Percentiles rank a stretch among this genome's conserved stretches.
These are phyloP conservation scores for Crossocerus cetratus DNA, from an alignment of 2,888 invertebrate species.

Conservation along the genomic window DNA sequence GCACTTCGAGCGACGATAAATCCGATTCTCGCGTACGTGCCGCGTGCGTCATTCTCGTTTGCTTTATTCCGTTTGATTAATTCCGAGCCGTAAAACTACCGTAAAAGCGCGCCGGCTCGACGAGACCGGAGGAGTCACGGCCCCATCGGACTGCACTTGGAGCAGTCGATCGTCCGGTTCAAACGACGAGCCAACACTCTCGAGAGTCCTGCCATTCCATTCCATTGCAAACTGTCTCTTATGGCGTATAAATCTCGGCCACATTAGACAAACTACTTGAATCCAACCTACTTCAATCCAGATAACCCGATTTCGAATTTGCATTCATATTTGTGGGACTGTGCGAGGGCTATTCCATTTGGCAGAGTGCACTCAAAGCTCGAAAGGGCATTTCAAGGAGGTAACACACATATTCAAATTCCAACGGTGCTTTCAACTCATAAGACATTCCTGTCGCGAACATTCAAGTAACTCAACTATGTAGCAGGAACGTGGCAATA, in stretches of 20 bases:
- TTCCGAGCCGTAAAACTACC: slow-evolving; percentile 65
- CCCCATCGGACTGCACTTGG: slow-evolving; percentile 29
- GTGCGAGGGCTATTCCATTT: too few species aligned
- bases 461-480: too few species aligned
- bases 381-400: too few species aligned
- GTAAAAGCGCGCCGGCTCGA: slow-evolving; percentile 55
- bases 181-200: slow-evolving; percentile 1
- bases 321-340: too few species aligned
- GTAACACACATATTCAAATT: too few species aligned
- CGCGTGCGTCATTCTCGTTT: slow-evolving; percentile 58
- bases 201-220: neutral
- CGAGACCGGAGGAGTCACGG: slow-evolving; percentile 14
- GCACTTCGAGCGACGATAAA: slow-evolving; percentile 59
- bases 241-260: neutral
- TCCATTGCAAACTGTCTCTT: neutral
- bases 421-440: too few species aligned
- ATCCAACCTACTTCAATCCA: too few species aligned
- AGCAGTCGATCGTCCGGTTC: neutral
- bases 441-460: too few species aligned
- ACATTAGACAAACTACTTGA: too few species aligned
- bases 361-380: too few species aligned
- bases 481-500: too few species aligned
- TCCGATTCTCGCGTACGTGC: slow-evolving; percentile 40
- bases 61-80: slow-evolving; percentile 69
- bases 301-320: too few species aligned